Base-by-base conservation (phyloP, 1,140 invertebrate genomes). In the Heterodera schachtii region DNA sequence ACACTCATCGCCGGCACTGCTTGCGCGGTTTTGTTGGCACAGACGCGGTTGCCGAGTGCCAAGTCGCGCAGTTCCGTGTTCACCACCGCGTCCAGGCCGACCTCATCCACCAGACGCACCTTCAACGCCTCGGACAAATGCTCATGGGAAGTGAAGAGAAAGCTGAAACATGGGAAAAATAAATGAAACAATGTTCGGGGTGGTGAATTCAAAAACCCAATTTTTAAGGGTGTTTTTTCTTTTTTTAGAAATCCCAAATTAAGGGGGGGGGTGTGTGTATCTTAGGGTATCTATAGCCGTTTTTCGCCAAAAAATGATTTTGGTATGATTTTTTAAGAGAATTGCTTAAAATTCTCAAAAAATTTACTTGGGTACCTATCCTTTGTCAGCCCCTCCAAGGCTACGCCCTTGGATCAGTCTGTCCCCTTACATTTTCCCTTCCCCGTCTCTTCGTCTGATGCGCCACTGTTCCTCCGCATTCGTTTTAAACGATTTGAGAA, bases 61-160 rank as follows among this genome's bases (percentile, higher is more conserved):
- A 86, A 49, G 9, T 83, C 69, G 60, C 71, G 21, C 70, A 90
- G 80, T 74, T 88, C 87, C 64, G 84, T 83, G 84, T 84, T 88
- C 16, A 89, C 57, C 44, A 88, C 81, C 21, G 66, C 80, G 74
- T 84, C 69, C 60, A 86, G 31, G 7, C 73, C 57, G 19, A 43
- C 87, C 52, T 88, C 31, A 64, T 70, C 71, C 66, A 73, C 75
- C 16, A 86, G 64, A 21, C 66, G 75, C 1, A 46, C 44, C 71
- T 86, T 86, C 31, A 84, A 21, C 16, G 80, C 41, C 70, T 86
- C 85, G 64, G 60, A 79, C 44, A 87, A 73, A 49, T 87, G 66
- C 9, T 79, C 79, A n/a, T 77, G 64, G 0, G 85, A 86, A 41
- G 86, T 82, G 60, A 87, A 82, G 11, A 86, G 31, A 31, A 86